Evolutionary conservation across 2,888 invertebrate genomes (phyloP), one percentile per base, ranked within the genome.

Genomic region (Polydesmus complanatus): DNA sequence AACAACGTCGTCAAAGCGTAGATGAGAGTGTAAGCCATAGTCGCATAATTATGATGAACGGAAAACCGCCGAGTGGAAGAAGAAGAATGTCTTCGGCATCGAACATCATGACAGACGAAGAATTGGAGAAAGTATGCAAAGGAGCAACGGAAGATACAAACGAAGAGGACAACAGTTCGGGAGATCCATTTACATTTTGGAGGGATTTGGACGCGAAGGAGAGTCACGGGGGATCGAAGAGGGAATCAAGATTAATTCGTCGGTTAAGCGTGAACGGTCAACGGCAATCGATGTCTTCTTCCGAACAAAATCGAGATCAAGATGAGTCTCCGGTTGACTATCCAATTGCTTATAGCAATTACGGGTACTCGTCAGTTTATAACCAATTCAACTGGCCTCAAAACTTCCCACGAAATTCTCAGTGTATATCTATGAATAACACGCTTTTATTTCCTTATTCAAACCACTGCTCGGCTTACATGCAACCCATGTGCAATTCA

Each of bases 101-200:
- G 14, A 37, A 5, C 14, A 37, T 14, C 5, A 14, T 14, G 5
- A 37, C 37, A 8, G 37, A 37, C 37, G 37, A 37, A 37, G 37
- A 37, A 37, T 8, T 14, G 14, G 14, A 5, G 5, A 14, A 14
- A 37, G 14, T 8, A 37, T 8, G 5, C 14, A 37, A 8, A 37
- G 37, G 14, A 37, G 37, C 37, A 37, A 27, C 1, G 22, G n/a
- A 22, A 1, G 58, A 58, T 8, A 18, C 26, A 52, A 22, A 1
- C 3, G 49, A 57, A 18, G 57, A 50, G 1, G 54, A 54, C 23
- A 22, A 19, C 19, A 27, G 27, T 8, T 14, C 25, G 14, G 51
- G 26, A 22, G 58, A 58, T 27, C 58, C 58, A 14, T 58, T 58
- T 37, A 1, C 52, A n/a, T 58, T 58, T 53, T 58, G 58, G 58